Evolutionary conservation across 1,140 invertebrate species (phyloP), one percentile per base, ranked within the genome.

Genomic region (Trichoplusia ni): DNA sequence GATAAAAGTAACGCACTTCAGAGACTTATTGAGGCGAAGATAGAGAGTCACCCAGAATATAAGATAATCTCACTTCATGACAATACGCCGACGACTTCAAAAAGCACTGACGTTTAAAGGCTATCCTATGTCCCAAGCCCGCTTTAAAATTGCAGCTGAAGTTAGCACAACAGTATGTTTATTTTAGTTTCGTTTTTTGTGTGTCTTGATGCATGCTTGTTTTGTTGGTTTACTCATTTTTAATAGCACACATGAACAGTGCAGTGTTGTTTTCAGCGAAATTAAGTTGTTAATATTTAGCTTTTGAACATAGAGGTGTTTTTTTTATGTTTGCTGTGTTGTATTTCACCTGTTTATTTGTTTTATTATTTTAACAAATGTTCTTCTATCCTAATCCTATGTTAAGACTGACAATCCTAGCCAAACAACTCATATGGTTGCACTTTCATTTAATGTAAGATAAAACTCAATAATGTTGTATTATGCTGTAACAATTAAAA

Each of bases 51-150:
- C 58, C 84, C 85, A 13, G 87, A 90, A 66, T 89, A 87, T 66
- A 90, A 88, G 68, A 76, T 74, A 54, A 69, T 84, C 60, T 65
- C 79, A 29, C 75, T 88, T 61, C 76, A 83, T 46, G 79, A 81
- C 19, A 81, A 88, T 61, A 79, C 82, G 53, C 73, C 73, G 7
- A 77, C 75, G 21, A 68, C 74, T 19, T 87, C 85, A 40, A 91
- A 91, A 80, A 89, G 81, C 63, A 91, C 90, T 56, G 90, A 91
- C 71, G 90, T 91, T 11, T 91, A 80, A 40, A 68, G 51, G 40
- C 27, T 60, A 49, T 63, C 74, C 70, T 64, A 64, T 61, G 47
- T 73, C 70, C 64, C 62, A 59, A 35, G 72, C 67, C 49, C 66
- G 64, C 56, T 73, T 47, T 71, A 35, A n/a, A 64, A 54, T 64